Evolutionary conservation across 2,888 invertebrate genomes (phyloP), one percentile per base, ranked within the genome.

Genomic region (Drosophila engyochracea): DNA sequence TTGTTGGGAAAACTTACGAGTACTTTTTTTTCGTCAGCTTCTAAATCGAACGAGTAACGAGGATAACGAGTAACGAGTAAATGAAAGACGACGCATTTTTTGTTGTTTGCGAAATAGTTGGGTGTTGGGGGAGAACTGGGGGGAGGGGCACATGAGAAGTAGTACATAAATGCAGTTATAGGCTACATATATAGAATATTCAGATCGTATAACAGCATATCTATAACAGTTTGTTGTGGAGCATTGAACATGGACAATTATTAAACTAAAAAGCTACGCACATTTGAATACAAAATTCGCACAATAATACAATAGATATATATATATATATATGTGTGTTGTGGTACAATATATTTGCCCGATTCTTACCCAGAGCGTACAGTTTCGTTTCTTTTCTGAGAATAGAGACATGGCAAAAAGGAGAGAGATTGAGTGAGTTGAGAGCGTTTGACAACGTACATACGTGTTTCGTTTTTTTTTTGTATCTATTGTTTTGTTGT

Each of bases 181-280:
- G 54, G 62, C 66, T 79, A 77, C 75, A 67, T 54, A 39, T 57
- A 57, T 39, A 55, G 55, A 39, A 59, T 76, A 68, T 66, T 74
- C 59, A 66, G 76, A 76, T 66, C 37, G 76, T 74, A 70, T 77
- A 70, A 79, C 70, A 70, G 70, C 57, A 57, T 58, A 51, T 73
- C 54, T 74, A 75, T 64, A 82, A 82, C 81, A 83, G 75, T 82
- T 30, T 41, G 5, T 41, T 72, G 64, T 71, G 74, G 69, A 85
- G 78, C 82, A 79, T 79, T 71, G 74, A 85, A 87, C 81, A 83
- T 72, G 70, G 74, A 86, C 76, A 84, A 54, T 61, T 51, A 58
- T 59, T 53, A 71, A 76, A 79, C 79, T 72, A 87, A 82, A 74
- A 89, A 79, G 72, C 75, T 85, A 89, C 89, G 74, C 88, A 85